A percentile compares a stretch with the other conserved stretches of the same genome.
Evolutionary conservation across 2,888 invertebrate species (phyloP).

Genomic region (Esperia sulphurella): DNA sequence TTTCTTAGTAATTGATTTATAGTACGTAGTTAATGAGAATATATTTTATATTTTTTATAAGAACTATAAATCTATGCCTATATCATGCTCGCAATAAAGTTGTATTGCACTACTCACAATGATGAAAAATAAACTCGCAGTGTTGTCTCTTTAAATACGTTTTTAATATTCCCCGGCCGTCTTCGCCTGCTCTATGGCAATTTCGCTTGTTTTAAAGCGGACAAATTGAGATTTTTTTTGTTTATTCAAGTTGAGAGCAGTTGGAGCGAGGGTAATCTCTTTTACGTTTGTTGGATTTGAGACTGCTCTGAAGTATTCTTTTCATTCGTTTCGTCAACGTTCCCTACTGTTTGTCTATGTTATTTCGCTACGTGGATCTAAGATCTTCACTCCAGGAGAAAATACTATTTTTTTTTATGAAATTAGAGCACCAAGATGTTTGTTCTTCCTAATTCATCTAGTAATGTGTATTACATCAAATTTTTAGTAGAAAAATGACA

Average conservation of each 20-base stretch:
- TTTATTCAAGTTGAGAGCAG: constrained; percentile 74
- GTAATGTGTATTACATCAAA: no score
- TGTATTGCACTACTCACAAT: no score
- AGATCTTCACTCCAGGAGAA: neutral
- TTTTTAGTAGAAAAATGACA: no score
- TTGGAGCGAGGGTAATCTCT: constrained; percentile 75
- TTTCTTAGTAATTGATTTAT: no score
- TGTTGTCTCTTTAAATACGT: constrained; percentile 67
- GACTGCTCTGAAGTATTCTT: constrained; percentile 51
- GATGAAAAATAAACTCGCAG: constrained; percentile 57
- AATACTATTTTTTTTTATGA: neutral
- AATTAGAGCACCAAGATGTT: neutral
- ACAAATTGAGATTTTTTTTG: constrained; percentile 69
- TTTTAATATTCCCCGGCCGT: constrained; percentile 73
- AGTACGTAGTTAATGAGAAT: no score
- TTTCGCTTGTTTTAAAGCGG: constrained; percentile 68
- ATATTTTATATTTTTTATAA: no score
- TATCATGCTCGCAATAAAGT: no score
- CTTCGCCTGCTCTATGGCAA: constrained; percentile 65
- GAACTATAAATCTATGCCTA: no score
- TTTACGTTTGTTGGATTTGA: constrained; percentile 74
- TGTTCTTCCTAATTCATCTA: no score
- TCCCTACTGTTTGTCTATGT: constrained; percentile 56
- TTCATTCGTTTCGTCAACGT: constrained; percentile 64
- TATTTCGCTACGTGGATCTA: constrained; percentile 41